phyloP scores from a whole-genome alignment of 53 echinoderm and acorn worm species.

The Zoroaster sp. region DNA sequence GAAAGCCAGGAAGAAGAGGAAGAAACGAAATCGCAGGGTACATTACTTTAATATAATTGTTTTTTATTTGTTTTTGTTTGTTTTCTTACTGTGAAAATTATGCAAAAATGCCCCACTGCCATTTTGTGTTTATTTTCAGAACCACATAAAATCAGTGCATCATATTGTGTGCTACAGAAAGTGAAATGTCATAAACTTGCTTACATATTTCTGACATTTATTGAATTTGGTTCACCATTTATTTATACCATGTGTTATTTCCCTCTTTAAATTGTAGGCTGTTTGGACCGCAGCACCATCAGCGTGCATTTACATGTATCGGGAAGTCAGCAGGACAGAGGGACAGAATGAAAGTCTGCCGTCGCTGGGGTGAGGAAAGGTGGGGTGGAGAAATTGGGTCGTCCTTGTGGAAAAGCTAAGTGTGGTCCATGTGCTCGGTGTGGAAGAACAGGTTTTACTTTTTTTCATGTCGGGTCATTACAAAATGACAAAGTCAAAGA shows the following conservation, averaged over 20 bases:
- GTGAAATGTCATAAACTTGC: too few relatives aligned
- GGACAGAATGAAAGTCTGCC: not conserved
- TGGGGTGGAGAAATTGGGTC: not conserved
- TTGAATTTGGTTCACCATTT: not conserved
- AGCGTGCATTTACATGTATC: too few relatives aligned
- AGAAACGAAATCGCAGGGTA: not conserved
- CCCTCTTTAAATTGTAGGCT: not conserved
- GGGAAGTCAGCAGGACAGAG: too few relatives aligned
- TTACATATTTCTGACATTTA: too few relatives aligned
- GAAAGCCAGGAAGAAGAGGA: not conserved
- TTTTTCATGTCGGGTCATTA: not conserved
- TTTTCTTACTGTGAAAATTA: not conserved
- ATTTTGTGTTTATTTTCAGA: not conserved
- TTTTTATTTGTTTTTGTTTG: not conserved
- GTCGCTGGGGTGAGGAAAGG: slow-evolving; percentile 15
- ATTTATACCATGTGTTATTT: not conserved
- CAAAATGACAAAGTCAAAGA: slow-evolving; percentile 5
- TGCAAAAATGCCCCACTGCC: not conserved
- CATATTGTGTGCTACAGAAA: not conserved
- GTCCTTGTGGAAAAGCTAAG: slow-evolving; percentile 9
- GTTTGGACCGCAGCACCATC: not conserved
- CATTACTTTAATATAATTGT: not conserved
- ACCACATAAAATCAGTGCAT: not conserved
- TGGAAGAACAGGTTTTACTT: not conserved
- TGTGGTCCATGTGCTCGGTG: slow-evolving; percentile 3